phyloP scores from a whole-genome alignment of 2,797 vertebrate species.

The Protosalanx chinensis region DNA sequence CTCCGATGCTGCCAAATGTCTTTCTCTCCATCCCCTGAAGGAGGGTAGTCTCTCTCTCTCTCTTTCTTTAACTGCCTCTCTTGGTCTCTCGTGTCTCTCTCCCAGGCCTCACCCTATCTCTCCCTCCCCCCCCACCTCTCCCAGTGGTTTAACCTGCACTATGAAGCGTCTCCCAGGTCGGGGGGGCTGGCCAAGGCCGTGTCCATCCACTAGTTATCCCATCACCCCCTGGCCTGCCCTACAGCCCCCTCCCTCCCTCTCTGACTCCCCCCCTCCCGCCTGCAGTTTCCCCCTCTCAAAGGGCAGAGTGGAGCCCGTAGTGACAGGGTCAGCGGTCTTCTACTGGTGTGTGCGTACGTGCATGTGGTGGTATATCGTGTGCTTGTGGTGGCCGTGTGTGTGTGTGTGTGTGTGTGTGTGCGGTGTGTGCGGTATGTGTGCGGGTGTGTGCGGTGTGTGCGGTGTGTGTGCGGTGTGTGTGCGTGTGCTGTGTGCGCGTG shows the following conservation, averaged over 20 bases:
- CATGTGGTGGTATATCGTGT: neutral
- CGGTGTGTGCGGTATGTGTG: too few species aligned
- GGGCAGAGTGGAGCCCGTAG: neutral
- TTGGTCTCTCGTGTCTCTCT: neutral
- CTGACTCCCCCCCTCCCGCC: too few species aligned
- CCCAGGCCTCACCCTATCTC: neutral
- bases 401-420: too few species aligned
- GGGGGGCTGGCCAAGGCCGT: neutral
- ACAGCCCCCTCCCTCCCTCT: too few species aligned
- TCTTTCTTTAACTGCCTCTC: neutral
- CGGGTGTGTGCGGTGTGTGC: too few species aligned
- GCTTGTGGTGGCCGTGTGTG: neutral
- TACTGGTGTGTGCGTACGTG: neutral
- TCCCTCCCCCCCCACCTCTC: too few species aligned
- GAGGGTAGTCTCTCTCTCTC: neutral
- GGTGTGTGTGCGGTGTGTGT: too few species aligned
- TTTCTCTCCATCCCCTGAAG: neutral
- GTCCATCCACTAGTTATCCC: slow-evolving; percentile 7
- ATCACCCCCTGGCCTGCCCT: neutral
- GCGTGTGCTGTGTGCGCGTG: too few species aligned
- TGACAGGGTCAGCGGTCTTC: neutral
- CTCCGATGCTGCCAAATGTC: neutral
- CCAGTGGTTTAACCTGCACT: neutral
- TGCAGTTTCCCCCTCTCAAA: neutral
- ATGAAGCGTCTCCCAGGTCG: neutral